phyloP scores from a whole-genome alignment of 1,140 invertebrate species.

The Drosophila busckii region DNA sequence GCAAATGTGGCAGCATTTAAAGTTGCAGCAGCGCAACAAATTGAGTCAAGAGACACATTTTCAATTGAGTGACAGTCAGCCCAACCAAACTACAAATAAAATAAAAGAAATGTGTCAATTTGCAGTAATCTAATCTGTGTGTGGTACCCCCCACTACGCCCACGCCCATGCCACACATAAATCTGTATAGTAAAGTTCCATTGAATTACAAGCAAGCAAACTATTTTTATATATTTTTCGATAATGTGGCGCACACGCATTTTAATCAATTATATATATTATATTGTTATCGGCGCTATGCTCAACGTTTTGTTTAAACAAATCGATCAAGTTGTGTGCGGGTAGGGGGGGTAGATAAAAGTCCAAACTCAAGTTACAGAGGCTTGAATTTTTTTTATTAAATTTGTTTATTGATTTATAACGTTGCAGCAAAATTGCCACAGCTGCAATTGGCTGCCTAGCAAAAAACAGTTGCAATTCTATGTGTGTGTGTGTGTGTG shows the following conservation, averaged over 20 bases:
- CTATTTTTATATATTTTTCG: conserved; percentile 21
- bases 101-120: conserved; percentile 68
- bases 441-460: background rate
- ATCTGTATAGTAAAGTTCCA: conserved; percentile 34
- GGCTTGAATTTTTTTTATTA: too few relatives aligned
- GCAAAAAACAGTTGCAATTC: conserved; percentile 3
- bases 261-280: conserved; percentile 65
- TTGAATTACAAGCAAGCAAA: conserved; percentile 39
- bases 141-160: conserved; percentile 31
- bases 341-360: conserved; percentile 1
- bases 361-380: conserved; percentile 39
- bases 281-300: conserved; percentile 44
- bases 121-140: conserved; percentile 73
- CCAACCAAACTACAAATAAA: conserved; percentile 13
- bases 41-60: conserved; percentile 37
- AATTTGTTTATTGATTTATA: too few relatives aligned
- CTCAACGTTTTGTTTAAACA: conserved; percentile 54
- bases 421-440: too few relatives aligned
- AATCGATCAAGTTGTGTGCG: conserved; percentile 47
- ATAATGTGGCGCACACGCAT: conserved; percentile 36
- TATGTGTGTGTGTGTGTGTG: conserved; percentile 1
- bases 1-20: conserved; percentile 25
- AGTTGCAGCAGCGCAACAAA: conserved; percentile 61
- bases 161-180: background rate
- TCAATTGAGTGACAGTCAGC: conserved; percentile 21